These are phyloP conservation scores for Limenitis camilla DNA, from an alignment of 2,888 invertebrate species.

Conservation along the genomic window DNA sequence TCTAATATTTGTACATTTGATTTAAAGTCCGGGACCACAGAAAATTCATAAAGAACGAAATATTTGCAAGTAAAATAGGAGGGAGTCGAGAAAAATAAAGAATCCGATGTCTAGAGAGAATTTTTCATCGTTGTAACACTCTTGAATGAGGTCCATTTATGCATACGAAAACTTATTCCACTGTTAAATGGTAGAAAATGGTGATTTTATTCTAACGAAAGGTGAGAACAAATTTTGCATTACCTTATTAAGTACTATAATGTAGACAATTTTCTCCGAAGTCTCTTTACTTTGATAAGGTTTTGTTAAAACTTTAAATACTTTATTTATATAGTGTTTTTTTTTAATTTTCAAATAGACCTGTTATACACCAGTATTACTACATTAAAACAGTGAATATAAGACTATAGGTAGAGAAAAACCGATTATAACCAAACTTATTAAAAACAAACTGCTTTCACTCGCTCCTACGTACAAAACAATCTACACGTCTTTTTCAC, in stretches of 20 bases:
- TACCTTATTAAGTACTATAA: not conserved
- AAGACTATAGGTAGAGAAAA: too few species aligned
- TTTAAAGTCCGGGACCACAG: constrained; percentile 32
- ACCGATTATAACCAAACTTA: too few species aligned
- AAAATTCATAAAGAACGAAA: constrained; percentile 63
- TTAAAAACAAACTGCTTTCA: too few species aligned
- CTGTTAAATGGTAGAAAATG: constrained; percentile 13
- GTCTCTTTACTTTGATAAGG: too few species aligned
- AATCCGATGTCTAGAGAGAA: constrained; percentile 44
- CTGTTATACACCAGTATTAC: too few species aligned
- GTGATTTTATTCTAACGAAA: constrained; percentile 13
- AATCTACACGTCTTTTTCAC: too few species aligned
- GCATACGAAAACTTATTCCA: constrained; percentile 51
- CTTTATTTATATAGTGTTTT: too few species aligned
- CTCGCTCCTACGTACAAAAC: too few species aligned
- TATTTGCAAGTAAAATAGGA: constrained; percentile 68
- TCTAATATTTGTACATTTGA: constrained; percentile 52
- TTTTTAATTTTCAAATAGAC: too few species aligned
- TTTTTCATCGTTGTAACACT: constrained; percentile 58
- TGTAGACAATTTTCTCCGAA: too few species aligned
- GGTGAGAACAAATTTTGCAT: constrained; percentile 1
- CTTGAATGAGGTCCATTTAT: constrained; percentile 61
- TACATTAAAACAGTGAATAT: too few species aligned
- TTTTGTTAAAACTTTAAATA: too few species aligned
- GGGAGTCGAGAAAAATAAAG: constrained; percentile 55